Evolutionary conservation across 2,888 invertebrate species (phyloP).

Genomic region (Stenodera caucasica): DNA sequence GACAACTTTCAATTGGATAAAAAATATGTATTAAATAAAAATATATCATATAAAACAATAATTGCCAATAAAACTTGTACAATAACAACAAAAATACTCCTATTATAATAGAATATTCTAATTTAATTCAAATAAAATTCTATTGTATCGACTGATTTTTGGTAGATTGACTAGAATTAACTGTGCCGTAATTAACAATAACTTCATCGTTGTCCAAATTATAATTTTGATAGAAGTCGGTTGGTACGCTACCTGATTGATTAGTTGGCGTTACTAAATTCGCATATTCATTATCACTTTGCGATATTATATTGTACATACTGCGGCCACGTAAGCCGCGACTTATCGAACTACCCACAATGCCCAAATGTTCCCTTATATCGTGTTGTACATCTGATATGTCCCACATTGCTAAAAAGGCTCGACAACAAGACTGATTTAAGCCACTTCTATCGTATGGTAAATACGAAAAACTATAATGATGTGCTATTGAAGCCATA

Average conservation of each 20-base stretch:
- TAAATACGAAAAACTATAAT: conserved; percentile 93
- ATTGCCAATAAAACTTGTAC: too few species aligned
- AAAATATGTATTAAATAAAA: too few species aligned
- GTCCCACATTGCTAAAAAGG: conserved; percentile 93
- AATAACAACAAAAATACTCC: too few species aligned
- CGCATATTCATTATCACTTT: conserved; percentile 64
- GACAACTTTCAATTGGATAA: too few species aligned
- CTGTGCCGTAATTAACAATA: conserved; percentile 50
- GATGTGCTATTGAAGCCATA: conserved; percentile 91
- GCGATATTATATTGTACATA: conserved; percentile 69
- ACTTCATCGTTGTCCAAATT: conserved; percentile 43
- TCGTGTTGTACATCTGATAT: conserved; percentile 94
- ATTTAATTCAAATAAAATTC: too few species aligned
- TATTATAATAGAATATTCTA: too few species aligned
- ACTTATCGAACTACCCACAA: conserved; percentile 80
- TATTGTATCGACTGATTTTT: conserved; percentile 12
- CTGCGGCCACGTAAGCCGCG: conserved; percentile 76
- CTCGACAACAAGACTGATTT: conserved; percentile 66
- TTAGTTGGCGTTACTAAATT: conserved; percentile 37
- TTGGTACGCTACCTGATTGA: conserved; percentile 44
- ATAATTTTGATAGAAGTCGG: conserved; percentile 46
- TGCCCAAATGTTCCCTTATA: conserved; percentile 89
- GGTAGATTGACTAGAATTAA: conserved; percentile 39
- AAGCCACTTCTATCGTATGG: conserved; percentile 67
- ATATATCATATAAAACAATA: too few species aligned